These are phyloP conservation scores for Galleria mellonella DNA, from an alignment of 1,140 invertebrate species.

Conservation along the genomic window DNA sequence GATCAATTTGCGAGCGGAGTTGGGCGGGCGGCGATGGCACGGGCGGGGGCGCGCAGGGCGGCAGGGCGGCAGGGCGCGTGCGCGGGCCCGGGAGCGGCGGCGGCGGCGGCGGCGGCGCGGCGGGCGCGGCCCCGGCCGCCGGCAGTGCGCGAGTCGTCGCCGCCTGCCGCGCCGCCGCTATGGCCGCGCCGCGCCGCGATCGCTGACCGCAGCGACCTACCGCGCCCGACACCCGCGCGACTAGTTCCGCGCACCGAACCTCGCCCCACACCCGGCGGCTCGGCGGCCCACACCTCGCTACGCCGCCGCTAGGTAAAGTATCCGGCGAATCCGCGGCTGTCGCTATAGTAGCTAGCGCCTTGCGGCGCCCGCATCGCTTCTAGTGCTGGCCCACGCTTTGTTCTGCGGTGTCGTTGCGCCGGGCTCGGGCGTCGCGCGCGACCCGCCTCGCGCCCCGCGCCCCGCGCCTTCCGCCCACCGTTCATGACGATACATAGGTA, in stretches of 20 bases:
- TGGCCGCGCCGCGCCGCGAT: constrained; percentile 48
- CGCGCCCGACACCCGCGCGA: constrained; percentile 31
- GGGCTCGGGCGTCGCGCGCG: constrained; percentile 9
- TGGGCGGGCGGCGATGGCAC: constrained; percentile 11
- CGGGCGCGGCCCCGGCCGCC: constrained; percentile 8
- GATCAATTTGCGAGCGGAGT: constrained; percentile 43
- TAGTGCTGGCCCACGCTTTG: constrained; percentile 20
- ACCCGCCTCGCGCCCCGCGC: constrained; percentile 13
- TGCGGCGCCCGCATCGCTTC: constrained; percentile 6
- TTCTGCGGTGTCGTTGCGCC: constrained; percentile 4
- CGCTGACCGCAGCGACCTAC: constrained; percentile 38
- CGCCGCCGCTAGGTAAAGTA: constrained; percentile 43
- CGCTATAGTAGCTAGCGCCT: constrained; percentile 2
- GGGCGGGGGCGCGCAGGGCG: constrained; percentile 11
- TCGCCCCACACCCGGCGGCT: constrained; percentile 1
- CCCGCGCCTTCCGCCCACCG: constrained; percentile 11
- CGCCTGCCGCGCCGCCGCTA: constrained; percentile 37
- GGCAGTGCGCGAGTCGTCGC: constrained; percentile 45
- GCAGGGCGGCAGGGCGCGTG: constrained; percentile 19
- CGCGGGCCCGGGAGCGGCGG: constrained; percentile 13
- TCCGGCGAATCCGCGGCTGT: constrained; percentile 14
- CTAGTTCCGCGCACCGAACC: constrained; percentile 17
- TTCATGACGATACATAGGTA: constrained; percentile 42
- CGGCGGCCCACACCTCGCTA: constrained; percentile 23
- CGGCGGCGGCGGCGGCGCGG: constrained; percentile 13